Base-by-base conservation (phyloP, 2,888 invertebrate species). In the Leptothorax acervorum region DNA sequence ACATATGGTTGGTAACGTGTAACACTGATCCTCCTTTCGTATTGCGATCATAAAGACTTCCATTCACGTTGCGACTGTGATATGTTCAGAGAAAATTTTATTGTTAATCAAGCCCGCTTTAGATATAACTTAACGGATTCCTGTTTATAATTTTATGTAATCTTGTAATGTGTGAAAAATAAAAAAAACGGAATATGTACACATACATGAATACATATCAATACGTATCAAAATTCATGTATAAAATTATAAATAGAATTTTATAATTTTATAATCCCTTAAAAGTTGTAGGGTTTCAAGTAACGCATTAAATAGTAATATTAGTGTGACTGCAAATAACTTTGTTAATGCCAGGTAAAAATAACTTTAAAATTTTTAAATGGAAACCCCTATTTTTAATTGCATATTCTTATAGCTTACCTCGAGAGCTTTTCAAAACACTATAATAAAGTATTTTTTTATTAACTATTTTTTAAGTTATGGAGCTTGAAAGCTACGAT, bases 1-100 rank as follows among this genome's bases (percentile, higher is more conserved):
- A 83, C 89, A 89, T 89, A 89, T 89, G 89, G 89, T 85, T 65
- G 23, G 35, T 15, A 57, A 70, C n/a, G n/a, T 18, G 2, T 5
- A 45, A 62, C 63, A 71, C 70, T 83, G 35, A 45, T 63, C 3
- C 15, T 55, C 5, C 23, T 73, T 35, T 31, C 8, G 9, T 31
- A 12, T 31, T 12, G 9, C n/a, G 11, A 48, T 48, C 15, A 31
- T 31, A 23, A 35, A 31, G 45, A 60, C 2, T 18, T n/a, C 11
- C 3, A 1, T 42, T 1, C 51, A 5, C 51, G 3, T 3, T 75
- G 8, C 1, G 1, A 15, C 6, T 35, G 12, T 28, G 35, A 28
- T 42, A n/a, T 12, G 12, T 42, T 42, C 15, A 45, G 4, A 6
- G 39, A 35, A 76, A 51, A 60, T 42, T 42, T 5, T 15, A 15